phyloP scores from a whole-genome alignment of 2,113 vertebrate genomes.

The Lathamus discolor region DNA sequence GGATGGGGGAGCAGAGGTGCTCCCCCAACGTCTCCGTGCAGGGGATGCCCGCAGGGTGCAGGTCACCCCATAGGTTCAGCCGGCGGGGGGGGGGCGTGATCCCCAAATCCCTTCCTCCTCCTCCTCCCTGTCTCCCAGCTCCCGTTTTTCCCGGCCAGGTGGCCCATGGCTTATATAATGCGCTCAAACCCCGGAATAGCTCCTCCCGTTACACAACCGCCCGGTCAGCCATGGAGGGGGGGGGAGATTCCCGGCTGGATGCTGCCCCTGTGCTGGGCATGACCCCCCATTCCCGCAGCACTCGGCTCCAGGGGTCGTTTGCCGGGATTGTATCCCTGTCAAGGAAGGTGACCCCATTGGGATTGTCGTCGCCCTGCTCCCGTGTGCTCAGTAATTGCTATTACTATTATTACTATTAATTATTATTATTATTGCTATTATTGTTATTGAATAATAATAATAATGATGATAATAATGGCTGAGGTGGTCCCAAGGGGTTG shows the following conservation, averaged over 20 bases:
- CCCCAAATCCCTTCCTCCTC: not conserved
- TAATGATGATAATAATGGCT: not conserved
- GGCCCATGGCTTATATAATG: constrained; percentile 65
- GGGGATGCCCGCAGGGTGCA: rapidly evolving
- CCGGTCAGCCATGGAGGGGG: not conserved
- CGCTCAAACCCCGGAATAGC: constrained; percentile 60
- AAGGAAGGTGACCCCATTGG: not conserved
- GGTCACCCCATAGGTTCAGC: not conserved
- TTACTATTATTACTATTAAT: not conserved
- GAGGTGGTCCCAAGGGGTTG: not conserved
- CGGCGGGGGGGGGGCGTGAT: not conserved
- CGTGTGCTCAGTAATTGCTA: not conserved
- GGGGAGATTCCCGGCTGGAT: not conserved
- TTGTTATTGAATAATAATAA: not conserved
- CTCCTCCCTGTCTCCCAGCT: not conserved
- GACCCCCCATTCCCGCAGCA: not conserved
- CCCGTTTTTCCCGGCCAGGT: constrained; percentile 41
- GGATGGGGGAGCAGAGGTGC: not conserved
- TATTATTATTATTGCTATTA: not conserved
- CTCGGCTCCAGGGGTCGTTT: rapidly evolving
- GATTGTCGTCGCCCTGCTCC: not conserved
- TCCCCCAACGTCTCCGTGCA: not conserved
- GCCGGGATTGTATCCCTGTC: rapidly evolving
- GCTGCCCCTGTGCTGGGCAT: not conserved
- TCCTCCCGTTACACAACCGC: constrained; percentile 62